Conservation (phyloP, 1,140 invertebrate genomes). For the Thrips palmi region DNA sequence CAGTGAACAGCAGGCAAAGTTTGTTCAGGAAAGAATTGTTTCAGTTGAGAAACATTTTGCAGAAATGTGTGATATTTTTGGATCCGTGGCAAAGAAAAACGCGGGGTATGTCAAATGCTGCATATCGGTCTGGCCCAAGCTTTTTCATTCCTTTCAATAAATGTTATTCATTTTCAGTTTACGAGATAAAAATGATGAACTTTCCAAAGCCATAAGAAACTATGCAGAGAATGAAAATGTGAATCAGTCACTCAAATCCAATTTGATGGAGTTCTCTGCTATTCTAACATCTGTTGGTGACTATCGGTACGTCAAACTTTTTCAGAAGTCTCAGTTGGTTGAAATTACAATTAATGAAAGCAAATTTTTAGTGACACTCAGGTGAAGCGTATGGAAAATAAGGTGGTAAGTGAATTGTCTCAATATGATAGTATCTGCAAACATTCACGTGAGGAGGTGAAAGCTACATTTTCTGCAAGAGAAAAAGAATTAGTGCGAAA, state of each 20-base stretch:
- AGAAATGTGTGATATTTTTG: constrained; percentile 43
- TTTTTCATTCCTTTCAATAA: not conserved
- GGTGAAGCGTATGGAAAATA: constrained; percentile 45
- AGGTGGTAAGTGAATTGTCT: constrained; percentile 41
- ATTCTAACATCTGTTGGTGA: constrained; percentile 45
- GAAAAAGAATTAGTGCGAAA: constrained; percentile 45
- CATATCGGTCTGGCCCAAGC: not conserved
- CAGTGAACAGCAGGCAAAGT: constrained; percentile 42
- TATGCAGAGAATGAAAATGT: constrained; percentile 46
- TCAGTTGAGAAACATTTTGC: constrained; percentile 45
- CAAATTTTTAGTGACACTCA: constrained; percentile 31
- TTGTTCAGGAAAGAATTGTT: constrained; percentile 49
- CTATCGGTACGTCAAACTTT: constrained; percentile 28
- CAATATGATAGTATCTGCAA: constrained; percentile 54
- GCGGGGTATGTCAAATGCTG: constrained; percentile 30
- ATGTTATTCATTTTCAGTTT: constrained; percentile 24
- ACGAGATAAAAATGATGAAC: constrained; percentile 46
- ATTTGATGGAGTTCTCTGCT: constrained; percentile 39
- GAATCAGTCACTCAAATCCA: constrained; percentile 41
- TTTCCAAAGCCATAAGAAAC: constrained; percentile 40
- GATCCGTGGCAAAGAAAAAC: constrained; percentile 43
- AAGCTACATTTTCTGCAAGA: constrained; percentile 42
- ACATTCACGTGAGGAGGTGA: constrained; percentile 48
- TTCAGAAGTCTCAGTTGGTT: constrained; percentile 5
- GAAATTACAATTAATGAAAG: not conserved